Base-by-base conservation (phyloP, 2,888 invertebrate species). In the Torymus aiolomorphi region DNA sequence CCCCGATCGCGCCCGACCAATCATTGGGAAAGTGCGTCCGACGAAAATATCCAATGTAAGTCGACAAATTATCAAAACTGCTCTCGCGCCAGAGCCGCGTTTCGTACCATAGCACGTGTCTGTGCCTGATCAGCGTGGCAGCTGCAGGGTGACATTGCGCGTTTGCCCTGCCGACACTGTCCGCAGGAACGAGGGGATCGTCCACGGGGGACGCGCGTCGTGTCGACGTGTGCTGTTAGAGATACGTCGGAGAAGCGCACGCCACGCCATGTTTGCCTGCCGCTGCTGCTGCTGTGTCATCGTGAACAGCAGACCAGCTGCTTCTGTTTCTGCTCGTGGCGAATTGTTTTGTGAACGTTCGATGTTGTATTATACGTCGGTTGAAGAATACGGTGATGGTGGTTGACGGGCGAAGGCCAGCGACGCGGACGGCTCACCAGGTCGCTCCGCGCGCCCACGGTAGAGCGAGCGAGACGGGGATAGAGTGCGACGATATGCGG, bases 1-100 rank as follows among this genome's bases (percentile, higher is more conserved):
- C 94, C 94, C 94, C 93, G 93, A 93, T 94, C 94, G 78, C 93
- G 94, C 81, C 94, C 95, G 94, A 95, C 96, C 96, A 96, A 96
- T 96, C 96, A 95, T 95, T 93, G 95, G 93, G 94, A 95, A 94
- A 95, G 94, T 94, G 94, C 94, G 94, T 94, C 78, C 91, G 91
- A 92, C 92, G 92, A 92, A 93, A 93, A 92, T 93, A 93, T 92
- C 93, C 93, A 93, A 94, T 93, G 94, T 94, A 94, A 94, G 94
- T 94, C 92, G 92, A 92, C 93, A 93, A 93, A 93, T 93, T 93
- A 93, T 93, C 93, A 92, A 92, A 63, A 51, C 65, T 14, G 62
- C 54, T n/a, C 69, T n/a, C 54, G 92, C 92, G 86, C 74, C 82
- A 80, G 80, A 77, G 80, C 82, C 82, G 80, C 83, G 82, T n/a